These are phyloP conservation scores for Lasioglossum calceatum DNA, from an alignment of 2,888 invertebrate species.

Conservation along the genomic window DNA sequence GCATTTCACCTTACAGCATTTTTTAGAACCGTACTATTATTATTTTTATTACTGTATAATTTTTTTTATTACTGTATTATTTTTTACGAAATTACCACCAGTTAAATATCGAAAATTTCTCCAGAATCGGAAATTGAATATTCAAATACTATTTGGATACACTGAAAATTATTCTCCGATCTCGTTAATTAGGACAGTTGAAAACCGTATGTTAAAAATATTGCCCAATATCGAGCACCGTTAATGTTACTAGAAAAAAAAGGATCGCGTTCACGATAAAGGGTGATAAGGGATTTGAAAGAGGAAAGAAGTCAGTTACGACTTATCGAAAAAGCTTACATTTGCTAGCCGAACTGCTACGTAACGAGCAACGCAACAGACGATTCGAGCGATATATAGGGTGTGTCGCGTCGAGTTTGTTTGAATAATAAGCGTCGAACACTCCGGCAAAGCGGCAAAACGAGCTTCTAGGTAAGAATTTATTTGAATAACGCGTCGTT, in stretches of 20 bases:
- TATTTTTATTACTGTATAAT: neutral
- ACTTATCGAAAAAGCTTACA: slow-evolving; percentile 6
- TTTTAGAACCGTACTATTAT: no score
- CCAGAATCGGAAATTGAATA: neutral
- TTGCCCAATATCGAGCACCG: neutral
- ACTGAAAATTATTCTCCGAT: neutral
- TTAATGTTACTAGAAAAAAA: neutral
- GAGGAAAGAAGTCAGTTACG: neutral
- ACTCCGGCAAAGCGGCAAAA: neutral
- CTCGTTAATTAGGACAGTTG: neutral
- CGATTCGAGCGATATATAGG: slow-evolving; percentile 12
- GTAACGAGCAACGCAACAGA: slow-evolving; percentile 4
- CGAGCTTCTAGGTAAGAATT: neutral
- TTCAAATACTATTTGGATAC: neutral
- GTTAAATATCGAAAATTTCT: no score
- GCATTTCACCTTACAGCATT: no score
- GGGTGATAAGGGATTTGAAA: neutral
- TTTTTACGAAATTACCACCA: no score
- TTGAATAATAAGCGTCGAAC: neutral
- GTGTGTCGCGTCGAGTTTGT: neutral
- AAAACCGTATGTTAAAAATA: neutral
- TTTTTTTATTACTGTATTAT: neutral
- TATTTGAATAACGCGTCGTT: neutral
- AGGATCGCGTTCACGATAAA: neutral
- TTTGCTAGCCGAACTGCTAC: neutral